Evolutionary conservation across 2,113 vertebrate species (phyloP).

Genomic region (Connochaetes taurinus): DNA sequence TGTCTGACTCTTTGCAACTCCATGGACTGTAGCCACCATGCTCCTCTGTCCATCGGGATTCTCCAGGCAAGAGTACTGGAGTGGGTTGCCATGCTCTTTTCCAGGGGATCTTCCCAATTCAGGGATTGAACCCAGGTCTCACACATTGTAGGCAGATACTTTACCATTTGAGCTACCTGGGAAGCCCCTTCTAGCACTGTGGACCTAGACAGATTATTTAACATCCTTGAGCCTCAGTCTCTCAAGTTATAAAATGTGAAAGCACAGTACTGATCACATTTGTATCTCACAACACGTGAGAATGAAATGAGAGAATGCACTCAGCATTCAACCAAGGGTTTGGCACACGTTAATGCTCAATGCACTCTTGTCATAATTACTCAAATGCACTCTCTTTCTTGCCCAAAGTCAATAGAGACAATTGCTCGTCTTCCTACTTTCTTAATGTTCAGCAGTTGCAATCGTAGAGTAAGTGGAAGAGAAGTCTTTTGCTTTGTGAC

Average conservation of each 20-base stretch:
- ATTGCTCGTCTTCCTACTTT: background rate
- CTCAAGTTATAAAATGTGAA: background rate
- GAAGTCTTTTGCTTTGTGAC: background rate
- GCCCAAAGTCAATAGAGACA: background rate
- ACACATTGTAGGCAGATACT: background rate
- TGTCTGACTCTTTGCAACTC: background rate
- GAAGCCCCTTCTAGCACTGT: background rate
- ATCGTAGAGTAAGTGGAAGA: background rate
- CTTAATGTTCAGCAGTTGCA: background rate
- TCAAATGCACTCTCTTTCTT: background rate
- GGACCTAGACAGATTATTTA: background rate
- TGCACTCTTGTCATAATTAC: background rate
- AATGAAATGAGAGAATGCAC: background rate
- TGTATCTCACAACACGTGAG: background rate
- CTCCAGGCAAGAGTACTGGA: background rate
- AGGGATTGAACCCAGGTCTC: background rate
- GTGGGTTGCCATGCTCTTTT: background rate
- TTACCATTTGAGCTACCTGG: background rate
- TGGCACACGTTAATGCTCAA: background rate
- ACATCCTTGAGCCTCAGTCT: background rate
- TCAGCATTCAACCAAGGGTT: background rate
- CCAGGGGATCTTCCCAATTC: background rate
- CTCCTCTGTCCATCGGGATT: background rate
- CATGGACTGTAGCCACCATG: background rate
- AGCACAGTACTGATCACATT: background rate